Percentiles rank a stretch among this genome's conserved stretches.
phyloP scores from a whole-genome alignment of 2,888 invertebrate genomes.

The Brachyptera risi region DNA sequence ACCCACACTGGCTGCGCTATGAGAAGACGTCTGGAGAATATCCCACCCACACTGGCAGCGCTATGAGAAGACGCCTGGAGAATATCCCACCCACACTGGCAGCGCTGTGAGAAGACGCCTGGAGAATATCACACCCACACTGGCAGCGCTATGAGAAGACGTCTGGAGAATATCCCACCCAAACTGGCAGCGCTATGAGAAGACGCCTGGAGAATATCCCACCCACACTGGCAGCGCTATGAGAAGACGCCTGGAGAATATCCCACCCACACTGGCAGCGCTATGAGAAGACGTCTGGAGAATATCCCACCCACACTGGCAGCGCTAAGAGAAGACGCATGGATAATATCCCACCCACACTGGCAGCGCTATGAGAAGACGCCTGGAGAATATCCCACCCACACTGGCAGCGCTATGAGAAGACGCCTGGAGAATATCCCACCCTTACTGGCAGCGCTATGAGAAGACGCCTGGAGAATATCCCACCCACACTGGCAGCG shows the following conservation, averaged over 20 bases:
- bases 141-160: background rate
- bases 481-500: background rate
- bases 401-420: background rate
- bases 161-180: background rate
- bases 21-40: background rate
- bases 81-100: background rate
- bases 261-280: background rate
- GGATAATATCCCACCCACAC: background rate
- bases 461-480: background rate
- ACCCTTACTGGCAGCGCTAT: background rate
- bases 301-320: background rate
- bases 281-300: background rate
- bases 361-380: background rate
- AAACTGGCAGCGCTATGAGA: background rate
- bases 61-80: background rate
- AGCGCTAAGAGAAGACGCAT: background rate
- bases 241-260: background rate
- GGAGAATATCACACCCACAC: background rate
- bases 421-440: background rate
- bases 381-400: background rate
- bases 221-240: background rate
- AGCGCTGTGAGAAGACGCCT: background rate
- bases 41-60: background rate
- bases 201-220: background rate
- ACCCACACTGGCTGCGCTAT: background rate